Conservation (phyloP, 2,888 invertebrate species). For the Fragum whitleyi region DNA sequence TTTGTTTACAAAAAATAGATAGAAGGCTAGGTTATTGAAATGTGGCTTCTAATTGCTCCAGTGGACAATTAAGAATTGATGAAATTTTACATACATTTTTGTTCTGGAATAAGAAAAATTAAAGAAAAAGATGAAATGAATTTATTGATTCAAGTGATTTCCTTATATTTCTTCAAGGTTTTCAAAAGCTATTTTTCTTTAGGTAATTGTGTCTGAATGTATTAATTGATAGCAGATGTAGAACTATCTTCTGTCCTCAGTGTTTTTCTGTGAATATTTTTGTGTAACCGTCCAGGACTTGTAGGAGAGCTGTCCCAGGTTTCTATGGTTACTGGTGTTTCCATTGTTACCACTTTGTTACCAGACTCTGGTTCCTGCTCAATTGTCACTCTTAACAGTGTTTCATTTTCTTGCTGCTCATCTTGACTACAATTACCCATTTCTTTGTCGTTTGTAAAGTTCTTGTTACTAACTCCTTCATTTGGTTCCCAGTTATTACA, state of each 20-base stretch:
- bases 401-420: slow-evolving; percentile 16
- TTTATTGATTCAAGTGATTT: no score
- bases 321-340: slow-evolving; percentile 58
- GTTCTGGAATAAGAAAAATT: no score
- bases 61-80: no score
- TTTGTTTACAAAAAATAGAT: no score
- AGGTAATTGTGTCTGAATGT: no score
- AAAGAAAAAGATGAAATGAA: no score
- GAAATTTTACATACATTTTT: no score
- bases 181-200: no score
- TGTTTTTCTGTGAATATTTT: slow-evolving; percentile 1
- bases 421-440: neutral
- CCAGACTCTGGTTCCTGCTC: slow-evolving; percentile 18
- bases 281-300: slow-evolving; percentile 50
- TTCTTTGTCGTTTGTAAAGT: slow-evolving; percentile 40
- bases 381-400: slow-evolving; percentile 10
- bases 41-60: no score
- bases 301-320: slow-evolving; percentile 65
- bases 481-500: slow-evolving; percentile 47
- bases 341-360: slow-evolving; percentile 6
- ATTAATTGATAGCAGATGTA: no score
- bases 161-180: no score
- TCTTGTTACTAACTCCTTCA: slow-evolving; percentile 52
- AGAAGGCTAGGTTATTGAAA: no score
- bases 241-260: neutral